phyloP scores from a whole-genome alignment of 2,113 vertebrate species.

The Petrocephalus zakoni region DNA sequence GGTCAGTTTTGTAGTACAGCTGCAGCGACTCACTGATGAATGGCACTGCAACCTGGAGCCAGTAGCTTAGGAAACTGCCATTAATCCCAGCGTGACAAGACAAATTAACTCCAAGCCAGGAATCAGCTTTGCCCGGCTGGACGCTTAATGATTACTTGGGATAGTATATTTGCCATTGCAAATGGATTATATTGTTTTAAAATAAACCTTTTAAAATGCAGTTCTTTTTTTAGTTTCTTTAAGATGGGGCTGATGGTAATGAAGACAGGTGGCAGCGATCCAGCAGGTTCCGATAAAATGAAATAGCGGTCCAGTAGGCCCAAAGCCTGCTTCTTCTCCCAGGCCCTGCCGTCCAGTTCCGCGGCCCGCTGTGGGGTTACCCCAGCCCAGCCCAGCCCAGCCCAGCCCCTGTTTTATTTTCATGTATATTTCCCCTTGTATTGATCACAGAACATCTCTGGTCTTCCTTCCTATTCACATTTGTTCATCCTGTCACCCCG shows the following conservation, averaged over 20 bases:
- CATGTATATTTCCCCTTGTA: not conserved
- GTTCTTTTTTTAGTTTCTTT: not conserved
- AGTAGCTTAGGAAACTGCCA: slow-evolving; percentile 8
- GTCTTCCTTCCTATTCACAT: not conserved
- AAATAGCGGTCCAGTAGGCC: not conserved
- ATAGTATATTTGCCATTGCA: not conserved
- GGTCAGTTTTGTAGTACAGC: not conserved
- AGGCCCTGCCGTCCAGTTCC: not conserved
- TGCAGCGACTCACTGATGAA: not conserved
- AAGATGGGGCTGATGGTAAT: not conserved
- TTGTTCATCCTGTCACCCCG: not conserved
- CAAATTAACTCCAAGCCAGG: not conserved
- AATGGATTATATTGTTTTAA: not conserved
- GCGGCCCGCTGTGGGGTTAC: not conserved
- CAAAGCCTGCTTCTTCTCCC: not conserved
- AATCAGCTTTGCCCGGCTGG: not conserved
- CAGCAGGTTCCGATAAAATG: not conserved
- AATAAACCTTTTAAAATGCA: not conserved
- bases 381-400: not conserved
- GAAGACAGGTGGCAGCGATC: not conserved
- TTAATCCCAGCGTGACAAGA: slow-evolving; percentile 7
- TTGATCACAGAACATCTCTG: not conserved
- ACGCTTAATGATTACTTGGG: not conserved
- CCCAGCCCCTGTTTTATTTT: not conserved
- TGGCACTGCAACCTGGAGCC: not conserved